These are phyloP conservation scores for Hycleus phaleratus DNA, from an alignment of 1,140 invertebrate species.

Conservation along the genomic window DNA sequence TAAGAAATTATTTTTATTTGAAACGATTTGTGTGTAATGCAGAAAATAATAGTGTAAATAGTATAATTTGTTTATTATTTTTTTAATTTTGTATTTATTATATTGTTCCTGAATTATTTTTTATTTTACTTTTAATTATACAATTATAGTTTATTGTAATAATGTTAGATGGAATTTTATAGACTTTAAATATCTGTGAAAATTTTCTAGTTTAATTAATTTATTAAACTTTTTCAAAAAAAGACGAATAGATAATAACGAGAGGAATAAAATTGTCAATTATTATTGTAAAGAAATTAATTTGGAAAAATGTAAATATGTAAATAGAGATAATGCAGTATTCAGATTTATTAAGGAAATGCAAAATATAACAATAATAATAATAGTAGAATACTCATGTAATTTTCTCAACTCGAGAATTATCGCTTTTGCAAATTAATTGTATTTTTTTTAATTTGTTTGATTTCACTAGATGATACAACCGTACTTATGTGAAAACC, in stretches of 20 bases:
- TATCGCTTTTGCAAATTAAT: too few relatives aligned
- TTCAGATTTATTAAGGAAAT: too few relatives aligned
- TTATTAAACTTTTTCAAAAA: constrained; percentile 12
- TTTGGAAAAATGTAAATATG: constrained; percentile 32
- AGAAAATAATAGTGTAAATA: constrained; percentile 9
- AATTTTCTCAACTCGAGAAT: too few relatives aligned
- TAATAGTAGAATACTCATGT: too few relatives aligned
- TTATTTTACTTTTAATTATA: not conserved
- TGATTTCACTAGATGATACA: too few relatives aligned
- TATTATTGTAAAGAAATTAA: constrained; percentile 1
- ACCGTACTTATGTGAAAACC: too few relatives aligned
- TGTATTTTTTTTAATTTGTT: too few relatives aligned
- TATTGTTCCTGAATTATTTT: constrained; percentile 38
- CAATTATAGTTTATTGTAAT: constrained; percentile 23
- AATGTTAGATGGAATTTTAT: constrained; percentile 11
- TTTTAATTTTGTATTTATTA: constrained; percentile 36
- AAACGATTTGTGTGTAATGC: constrained; percentile 14
- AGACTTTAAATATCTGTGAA: constrained; percentile 19
- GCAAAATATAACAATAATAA: too few relatives aligned
- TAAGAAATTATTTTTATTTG: constrained; percentile 34
- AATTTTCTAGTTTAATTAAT: constrained; percentile 13
- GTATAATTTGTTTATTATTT: constrained; percentile 31
- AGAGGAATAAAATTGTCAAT: constrained; percentile 1
- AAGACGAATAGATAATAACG: not conserved
- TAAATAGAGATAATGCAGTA: constrained; percentile 12